Conservation (phyloP, 1,140 invertebrate genomes). For the Subanguina moxae region DNA sequence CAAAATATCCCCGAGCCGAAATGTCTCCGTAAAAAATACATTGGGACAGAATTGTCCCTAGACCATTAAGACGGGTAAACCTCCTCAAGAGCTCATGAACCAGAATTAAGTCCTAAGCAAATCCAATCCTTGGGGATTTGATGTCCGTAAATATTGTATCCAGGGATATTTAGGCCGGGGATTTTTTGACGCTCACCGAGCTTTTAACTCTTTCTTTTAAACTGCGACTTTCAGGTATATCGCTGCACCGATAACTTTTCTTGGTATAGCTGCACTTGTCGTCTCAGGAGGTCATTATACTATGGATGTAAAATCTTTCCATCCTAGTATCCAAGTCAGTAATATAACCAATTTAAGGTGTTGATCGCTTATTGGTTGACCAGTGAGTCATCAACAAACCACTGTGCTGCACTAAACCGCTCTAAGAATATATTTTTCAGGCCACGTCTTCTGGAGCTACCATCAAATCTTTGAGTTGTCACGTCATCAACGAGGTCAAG, state of each 20-base stretch:
- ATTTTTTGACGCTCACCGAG: background rate
- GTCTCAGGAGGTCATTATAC: slow-evolving; percentile 58
- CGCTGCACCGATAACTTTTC: slow-evolving; percentile 55
- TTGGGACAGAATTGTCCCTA: no score
- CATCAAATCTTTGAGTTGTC: slow-evolving; percentile 58
- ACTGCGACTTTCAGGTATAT: slow-evolving; percentile 49
- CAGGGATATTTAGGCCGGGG: background rate
- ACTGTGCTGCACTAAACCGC: background rate
- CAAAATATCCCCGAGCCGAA: no score
- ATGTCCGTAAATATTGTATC: no score
- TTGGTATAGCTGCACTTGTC: slow-evolving; percentile 55
- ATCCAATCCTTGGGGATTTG: no score
- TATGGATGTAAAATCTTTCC: slow-evolving; percentile 26
- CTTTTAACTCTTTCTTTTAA: background rate
- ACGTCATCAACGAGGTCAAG: slow-evolving; percentile 38
- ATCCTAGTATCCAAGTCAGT: no score
- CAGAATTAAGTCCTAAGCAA: no score
- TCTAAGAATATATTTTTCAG: background rate
- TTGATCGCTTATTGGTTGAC: slow-evolving; percentile 57
- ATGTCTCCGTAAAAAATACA: no score
- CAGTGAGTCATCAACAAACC: background rate
- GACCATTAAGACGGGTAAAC: no score
- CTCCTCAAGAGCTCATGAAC: no score
- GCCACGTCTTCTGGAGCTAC: slow-evolving; percentile 57
- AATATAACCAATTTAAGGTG: slow-evolving; percentile 8